Evolutionary conservation across 2,888 invertebrate species (phyloP).

Genomic region (Phoronis australis): DNA sequence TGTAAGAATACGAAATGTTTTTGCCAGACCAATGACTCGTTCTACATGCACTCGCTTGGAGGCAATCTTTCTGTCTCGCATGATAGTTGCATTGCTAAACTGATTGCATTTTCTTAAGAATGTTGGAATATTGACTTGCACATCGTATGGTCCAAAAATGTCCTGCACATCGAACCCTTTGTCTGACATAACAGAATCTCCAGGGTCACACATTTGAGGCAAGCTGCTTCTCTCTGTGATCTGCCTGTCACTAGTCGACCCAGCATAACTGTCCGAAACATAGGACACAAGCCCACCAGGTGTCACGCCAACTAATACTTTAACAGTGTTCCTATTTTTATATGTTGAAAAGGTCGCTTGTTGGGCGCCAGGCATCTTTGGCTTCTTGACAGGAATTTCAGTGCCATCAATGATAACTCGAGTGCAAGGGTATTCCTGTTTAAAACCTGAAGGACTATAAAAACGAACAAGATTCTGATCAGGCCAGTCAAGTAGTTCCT

Average conservation of each 20-base stretch:
- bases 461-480: constrained; percentile 12
- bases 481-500: constrained; percentile 16
- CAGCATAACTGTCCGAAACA: constrained; percentile 22
- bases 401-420: constrained; percentile 23
- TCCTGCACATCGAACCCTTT: constrained; percentile 19
- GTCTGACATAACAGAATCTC: constrained; percentile 18
- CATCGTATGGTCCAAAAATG: constrained; percentile 15
- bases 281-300: constrained; percentile 21
- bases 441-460: constrained; percentile 18
- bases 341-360: constrained; percentile 23
- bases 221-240: constrained; percentile 4
- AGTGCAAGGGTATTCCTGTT: constrained; percentile 17
- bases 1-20: constrained; percentile 16
- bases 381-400: constrained; percentile 23
- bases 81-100: constrained; percentile 12
- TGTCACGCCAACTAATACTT: constrained; percentile 17
- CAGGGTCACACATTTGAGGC: constrained; percentile 13
- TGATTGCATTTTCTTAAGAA: constrained; percentile 22
- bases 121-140: constrained; percentile 18
- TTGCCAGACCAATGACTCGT: constrained; percentile 17
- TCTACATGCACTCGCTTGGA: constrained; percentile 22
- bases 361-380: constrained; percentile 17
- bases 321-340: constrained; percentile 26
- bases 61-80: constrained; percentile 18
- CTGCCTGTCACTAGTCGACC: constrained; percentile 23